Conservation (phyloP, 1,140 invertebrate genomes). For the Lineus longissimus region DNA sequence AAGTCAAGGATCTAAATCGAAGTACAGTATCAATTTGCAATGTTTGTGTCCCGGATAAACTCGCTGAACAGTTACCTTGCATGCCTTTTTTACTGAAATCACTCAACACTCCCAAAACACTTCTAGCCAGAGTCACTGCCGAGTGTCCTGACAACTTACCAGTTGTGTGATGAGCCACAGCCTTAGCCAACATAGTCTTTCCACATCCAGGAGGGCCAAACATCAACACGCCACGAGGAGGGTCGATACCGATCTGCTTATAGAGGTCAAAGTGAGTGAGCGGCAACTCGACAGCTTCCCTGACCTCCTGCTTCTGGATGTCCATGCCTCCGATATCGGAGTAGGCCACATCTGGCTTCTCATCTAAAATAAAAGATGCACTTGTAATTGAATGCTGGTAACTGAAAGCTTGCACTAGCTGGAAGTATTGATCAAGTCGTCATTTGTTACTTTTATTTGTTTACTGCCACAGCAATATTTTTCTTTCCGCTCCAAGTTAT, state of each 20-base stretch:
- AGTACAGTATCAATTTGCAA: neutral
- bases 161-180: conserved; percentile 94
- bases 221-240: conserved; percentile 96
- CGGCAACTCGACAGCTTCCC: conserved; percentile 97
- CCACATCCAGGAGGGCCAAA: conserved; percentile 83
- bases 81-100: conserved; percentile 1
- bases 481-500: too few species aligned
- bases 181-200: conserved; percentile 96
- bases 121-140: too few species aligned
- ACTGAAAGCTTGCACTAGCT: neutral
- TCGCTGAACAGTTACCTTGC: neutral
- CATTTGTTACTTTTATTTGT: too few species aligned
- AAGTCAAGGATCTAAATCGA: conserved; percentile 3
- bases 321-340: conserved; percentile 99
- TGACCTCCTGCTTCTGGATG: conserved; percentile 98
- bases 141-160: too few species aligned
- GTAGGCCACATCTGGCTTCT: conserved; percentile 97
- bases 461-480: too few species aligned
- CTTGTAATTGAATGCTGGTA: neutral
- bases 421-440: too few species aligned
- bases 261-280: conserved; percentile 99
- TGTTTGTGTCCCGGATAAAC: neutral
- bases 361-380: conserved; percentile 63
- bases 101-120: too few species aligned
- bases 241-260: conserved; percentile 88